Conservation (phyloP, 2,888 invertebrate species). For the Brenthis hecate region DNA sequence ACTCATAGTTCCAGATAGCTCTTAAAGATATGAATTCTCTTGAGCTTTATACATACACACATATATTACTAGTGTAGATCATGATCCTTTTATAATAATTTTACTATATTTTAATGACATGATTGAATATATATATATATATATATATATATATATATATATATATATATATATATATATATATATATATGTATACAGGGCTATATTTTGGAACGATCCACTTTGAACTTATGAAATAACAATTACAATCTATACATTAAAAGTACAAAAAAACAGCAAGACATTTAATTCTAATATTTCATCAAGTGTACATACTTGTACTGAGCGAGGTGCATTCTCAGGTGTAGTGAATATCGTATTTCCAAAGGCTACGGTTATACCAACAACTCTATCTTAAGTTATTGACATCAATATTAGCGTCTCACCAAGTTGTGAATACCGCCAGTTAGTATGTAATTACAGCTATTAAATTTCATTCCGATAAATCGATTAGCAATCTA, state of each 20-base stretch:
- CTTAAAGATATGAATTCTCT: too few species aligned
- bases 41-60: too few species aligned
- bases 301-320: slow-evolving; percentile 17
- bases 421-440: slow-evolving; percentile 25
- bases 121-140: too few species aligned
- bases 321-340: slow-evolving; percentile 55
- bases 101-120: too few species aligned
- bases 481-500: slow-evolving; percentile 30
- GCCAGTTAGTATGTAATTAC: slow-evolving; percentile 32
- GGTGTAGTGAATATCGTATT: slow-evolving; percentile 49
- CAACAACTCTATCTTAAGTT: slow-evolving; percentile 31
- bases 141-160: too few species aligned
- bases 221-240: too few species aligned
- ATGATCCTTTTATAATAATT: too few species aligned
- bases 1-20: too few species aligned
- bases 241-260: neutral
- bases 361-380: slow-evolving; percentile 31
- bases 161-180: too few species aligned
- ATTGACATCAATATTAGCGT: slow-evolving; percentile 35
- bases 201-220: too few species aligned
- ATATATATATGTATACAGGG: too few species aligned
- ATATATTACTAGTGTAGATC: too few species aligned
- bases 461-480: slow-evolving; percentile 35
- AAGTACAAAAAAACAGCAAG: neutral
- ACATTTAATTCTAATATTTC: slow-evolving; percentile 25